These are phyloP conservation scores for Epinephelus lanceolatus DNA, from an alignment of 2,113 vertebrate species.

Conservation along the genomic window DNA sequence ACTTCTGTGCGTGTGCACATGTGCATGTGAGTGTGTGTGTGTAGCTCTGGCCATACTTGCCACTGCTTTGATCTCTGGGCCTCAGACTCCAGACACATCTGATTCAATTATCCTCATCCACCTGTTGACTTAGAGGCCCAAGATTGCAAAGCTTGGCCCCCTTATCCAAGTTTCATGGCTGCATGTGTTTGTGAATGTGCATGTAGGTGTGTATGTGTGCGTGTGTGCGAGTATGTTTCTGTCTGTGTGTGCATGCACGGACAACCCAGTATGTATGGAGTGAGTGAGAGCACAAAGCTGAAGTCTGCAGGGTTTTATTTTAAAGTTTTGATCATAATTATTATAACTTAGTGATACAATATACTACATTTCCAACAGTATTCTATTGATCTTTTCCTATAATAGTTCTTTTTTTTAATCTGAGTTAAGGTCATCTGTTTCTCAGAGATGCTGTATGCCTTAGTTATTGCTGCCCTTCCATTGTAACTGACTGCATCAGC, in stretches of 20 bases:
- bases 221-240: constrained; percentile 1
- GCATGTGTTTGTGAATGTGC: constrained; percentile 49
- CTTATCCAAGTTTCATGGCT: constrained; percentile 69
- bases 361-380: no score
- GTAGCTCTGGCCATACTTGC: constrained; percentile 74
- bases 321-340: not conserved
- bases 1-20: constrained; percentile 43
- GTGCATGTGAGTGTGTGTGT: constrained; percentile 31
- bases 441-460: not conserved
- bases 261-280: constrained; percentile 8
- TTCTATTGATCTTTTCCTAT: not conserved
- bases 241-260: not conserved
- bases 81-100: constrained; percentile 83
- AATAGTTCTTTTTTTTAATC: not conserved
- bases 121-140: constrained; percentile 86
- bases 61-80: constrained; percentile 82
- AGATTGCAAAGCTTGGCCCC: constrained; percentile 79
- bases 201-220: constrained; percentile 24
- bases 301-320: constrained; percentile 9
- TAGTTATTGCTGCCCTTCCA: not conserved
- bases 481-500: not conserved
- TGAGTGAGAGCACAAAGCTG: not conserved
- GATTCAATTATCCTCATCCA: constrained; percentile 88
- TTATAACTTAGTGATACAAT: constrained; percentile 1
- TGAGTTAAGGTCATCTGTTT: not conserved